Evolutionary conservation across 2,113 vertebrate genomes (phyloP).

Genomic region (Fulica atra): DNA sequence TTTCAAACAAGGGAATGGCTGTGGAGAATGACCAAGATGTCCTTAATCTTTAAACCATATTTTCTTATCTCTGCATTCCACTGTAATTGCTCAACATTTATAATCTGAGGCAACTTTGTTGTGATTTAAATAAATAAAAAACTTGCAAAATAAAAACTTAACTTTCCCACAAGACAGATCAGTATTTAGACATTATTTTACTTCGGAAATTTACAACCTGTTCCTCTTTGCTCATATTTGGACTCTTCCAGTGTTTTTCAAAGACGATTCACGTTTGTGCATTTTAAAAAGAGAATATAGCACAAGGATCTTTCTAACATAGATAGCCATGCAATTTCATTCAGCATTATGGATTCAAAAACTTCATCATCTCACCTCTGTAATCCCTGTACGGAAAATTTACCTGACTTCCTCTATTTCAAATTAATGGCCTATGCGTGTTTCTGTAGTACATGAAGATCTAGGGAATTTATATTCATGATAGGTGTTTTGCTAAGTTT

Average conservation of each 20-base stretch:
- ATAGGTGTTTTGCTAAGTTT: not conserved
- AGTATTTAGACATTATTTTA: not conserved
- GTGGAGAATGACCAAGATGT: not conserved
- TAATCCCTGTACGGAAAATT: not conserved
- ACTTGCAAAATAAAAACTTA: not conserved
- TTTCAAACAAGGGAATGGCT: not conserved
- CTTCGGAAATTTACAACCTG: not conserved
- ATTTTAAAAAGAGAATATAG: not conserved
- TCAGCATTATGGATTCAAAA: not conserved
- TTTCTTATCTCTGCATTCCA: not conserved
- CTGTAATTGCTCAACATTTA: not conserved
- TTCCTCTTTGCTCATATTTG: not conserved
- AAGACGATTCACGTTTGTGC: not conserved
- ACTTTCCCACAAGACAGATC: not conserved
- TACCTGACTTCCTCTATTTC: not conserved
- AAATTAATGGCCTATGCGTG: not conserved
- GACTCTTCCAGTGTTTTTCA: not conserved
- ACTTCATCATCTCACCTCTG: not conserved
- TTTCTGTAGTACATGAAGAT: not conserved
- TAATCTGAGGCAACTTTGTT: not conserved
- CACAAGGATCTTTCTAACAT: not conserved
- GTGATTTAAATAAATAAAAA: not conserved
- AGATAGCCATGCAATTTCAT: not conserved
- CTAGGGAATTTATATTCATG: not conserved
- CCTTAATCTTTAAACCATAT: not conserved